phyloP scores from a whole-genome alignment of 1,140 invertebrate genomes.

The Lasaia peninsularis region DNA sequence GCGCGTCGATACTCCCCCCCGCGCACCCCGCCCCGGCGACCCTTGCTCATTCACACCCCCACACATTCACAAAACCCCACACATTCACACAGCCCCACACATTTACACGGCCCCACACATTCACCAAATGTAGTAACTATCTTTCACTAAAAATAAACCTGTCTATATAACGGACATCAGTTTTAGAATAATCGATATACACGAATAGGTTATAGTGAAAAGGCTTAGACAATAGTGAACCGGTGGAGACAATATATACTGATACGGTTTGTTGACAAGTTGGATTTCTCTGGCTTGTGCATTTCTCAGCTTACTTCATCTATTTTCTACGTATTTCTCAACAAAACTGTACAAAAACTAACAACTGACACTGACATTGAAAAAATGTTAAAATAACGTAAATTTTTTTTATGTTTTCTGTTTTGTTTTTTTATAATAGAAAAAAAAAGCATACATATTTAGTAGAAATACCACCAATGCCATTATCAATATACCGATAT shows the following conservation, averaged over 20 bases:
- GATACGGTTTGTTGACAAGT: not conserved
- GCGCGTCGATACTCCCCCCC: constrained; percentile 64
- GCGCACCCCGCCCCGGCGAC: constrained; percentile 34
- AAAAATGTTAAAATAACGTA: too few species aligned
- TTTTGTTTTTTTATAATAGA: too few species aligned
- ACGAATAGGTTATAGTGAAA: not conserved
- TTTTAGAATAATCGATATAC: not conserved
- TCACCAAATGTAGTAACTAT: constrained; percentile 3
- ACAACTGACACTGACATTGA: too few species aligned
- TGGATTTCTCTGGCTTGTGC: too few species aligned
- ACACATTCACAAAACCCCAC: constrained; percentile 34
- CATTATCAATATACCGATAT: too few species aligned
- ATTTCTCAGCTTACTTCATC: too few species aligned
- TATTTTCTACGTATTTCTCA: too few species aligned
- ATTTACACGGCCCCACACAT: constrained; percentile 22
- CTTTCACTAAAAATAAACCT: constrained; percentile 6
- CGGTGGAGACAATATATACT: not conserved
- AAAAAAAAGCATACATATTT: too few species aligned
- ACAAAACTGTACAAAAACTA: too few species aligned
- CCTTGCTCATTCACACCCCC: constrained; percentile 55
- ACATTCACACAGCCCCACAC: constrained; percentile 45
- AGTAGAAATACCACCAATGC: too few species aligned
- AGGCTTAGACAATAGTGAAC: not conserved
- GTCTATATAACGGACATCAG: not conserved
- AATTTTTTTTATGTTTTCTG: too few species aligned